Evolutionary conservation across 2,797 vertebrate genomes (phyloP).

Genomic region (Gymnoscopelus microlampas): DNA sequence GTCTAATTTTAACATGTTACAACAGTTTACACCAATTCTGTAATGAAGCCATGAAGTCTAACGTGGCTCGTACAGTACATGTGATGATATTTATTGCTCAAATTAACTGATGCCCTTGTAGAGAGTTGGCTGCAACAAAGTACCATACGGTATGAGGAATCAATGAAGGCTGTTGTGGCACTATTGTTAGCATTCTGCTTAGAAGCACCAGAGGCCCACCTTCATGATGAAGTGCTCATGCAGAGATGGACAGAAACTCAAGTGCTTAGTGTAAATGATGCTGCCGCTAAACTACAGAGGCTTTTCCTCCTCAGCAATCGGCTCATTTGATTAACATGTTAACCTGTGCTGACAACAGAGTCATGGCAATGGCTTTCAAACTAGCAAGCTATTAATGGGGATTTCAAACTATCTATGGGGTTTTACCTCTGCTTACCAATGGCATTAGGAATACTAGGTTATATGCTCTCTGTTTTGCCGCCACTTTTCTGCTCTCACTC

Average conservation of each 20-base stretch:
- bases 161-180: constrained; percentile 28
- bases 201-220: constrained; percentile 34
- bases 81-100: neutral
- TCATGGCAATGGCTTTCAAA: constrained; percentile 6
- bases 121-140: constrained; percentile 35
- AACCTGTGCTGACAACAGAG: constrained; percentile 33
- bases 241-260: constrained; percentile 9
- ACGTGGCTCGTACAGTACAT: no score
- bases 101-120: constrained; percentile 38
- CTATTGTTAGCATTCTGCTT: constrained; percentile 40
- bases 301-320: constrained; percentile 28
- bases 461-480: neutral
- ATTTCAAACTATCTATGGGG: neutral
- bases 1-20: no score
- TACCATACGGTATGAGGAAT: constrained; percentile 6
- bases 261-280: constrained; percentile 2
- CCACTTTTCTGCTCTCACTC: neutral
- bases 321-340: constrained; percentile 25
- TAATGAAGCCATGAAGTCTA: no score
- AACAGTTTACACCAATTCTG: no score
- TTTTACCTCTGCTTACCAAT: constrained; percentile 15
- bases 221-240: constrained; percentile 37
- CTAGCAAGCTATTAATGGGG: neutral
- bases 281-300: constrained; percentile 15
- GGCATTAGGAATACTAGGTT: constrained; percentile 1